phyloP scores from a whole-genome alignment of 2,797 vertebrate genomes.

The Sebastes taczanowskii region DNA sequence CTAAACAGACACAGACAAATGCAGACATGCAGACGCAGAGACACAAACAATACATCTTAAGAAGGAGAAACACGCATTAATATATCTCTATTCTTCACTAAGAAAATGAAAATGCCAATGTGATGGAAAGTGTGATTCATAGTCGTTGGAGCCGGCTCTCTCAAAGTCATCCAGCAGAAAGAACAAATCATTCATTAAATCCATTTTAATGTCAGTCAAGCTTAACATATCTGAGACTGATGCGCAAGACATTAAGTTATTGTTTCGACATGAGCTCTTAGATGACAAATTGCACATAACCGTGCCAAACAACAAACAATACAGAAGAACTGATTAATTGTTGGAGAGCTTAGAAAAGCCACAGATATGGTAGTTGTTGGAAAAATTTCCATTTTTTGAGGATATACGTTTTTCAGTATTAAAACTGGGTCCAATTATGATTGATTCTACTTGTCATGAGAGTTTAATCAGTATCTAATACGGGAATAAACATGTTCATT shows the following conservation, averaged over 20 bases:
- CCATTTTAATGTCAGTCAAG: not conserved
- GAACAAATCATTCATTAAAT: slow-evolving; percentile 2
- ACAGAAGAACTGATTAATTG: not conserved
- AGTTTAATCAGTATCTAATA: not conserved
- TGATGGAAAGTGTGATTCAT: slow-evolving; percentile 14
- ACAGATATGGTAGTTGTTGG: not conserved
- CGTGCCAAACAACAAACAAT: not conserved
- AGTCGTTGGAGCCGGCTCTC: not conserved
- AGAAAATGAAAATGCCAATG: slow-evolving; percentile 19
- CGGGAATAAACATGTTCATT: not conserved
- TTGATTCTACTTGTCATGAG: not conserved
- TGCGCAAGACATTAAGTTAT: not conserved
- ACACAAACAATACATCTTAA: not conserved
- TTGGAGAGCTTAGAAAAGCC: not conserved
- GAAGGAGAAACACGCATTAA: not conserved
- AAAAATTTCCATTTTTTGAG: not conserved
- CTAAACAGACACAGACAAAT: slow-evolving; percentile 3
- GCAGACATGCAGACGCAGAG: not conserved
- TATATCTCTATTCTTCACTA: not conserved
- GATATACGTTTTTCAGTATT: not conserved
- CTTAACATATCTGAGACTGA: not conserved
- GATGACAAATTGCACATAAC: not conserved
- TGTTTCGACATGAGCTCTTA: not conserved
- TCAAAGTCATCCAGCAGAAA: slow-evolving; percentile 7
- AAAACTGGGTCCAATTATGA: not conserved